These are phyloP conservation scores for Mimas tiliae DNA, from an alignment of 2,888 invertebrate species.

Conservation along the genomic window DNA sequence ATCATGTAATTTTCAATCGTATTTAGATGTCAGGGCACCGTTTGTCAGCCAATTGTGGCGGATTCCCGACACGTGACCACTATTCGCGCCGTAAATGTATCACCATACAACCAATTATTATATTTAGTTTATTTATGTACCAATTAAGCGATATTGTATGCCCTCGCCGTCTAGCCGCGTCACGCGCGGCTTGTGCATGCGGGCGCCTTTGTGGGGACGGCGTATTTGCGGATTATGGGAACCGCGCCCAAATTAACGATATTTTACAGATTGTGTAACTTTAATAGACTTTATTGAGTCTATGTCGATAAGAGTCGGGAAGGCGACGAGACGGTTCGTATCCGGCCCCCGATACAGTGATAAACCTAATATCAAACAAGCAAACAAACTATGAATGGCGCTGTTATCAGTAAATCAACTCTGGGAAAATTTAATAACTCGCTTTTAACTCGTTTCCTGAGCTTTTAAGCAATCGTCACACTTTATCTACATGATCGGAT, in stretches of 20 bases:
- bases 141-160: constrained; percentile 67
- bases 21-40: constrained; percentile 60
- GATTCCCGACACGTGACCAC: constrained; percentile 79
- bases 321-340: constrained; percentile 65
- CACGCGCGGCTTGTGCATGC: constrained; percentile 63
- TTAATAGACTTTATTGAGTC: constrained; percentile 55
- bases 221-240: constrained; percentile 37
- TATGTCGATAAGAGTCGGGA: constrained; percentile 66
- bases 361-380: constrained; percentile 60
- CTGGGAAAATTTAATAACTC: constrained; percentile 39
- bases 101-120: constrained; percentile 69
- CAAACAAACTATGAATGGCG: constrained; percentile 53
- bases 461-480: constrained; percentile 28
- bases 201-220: constrained; percentile 51
- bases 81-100: constrained; percentile 74
- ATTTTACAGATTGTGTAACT: constrained; percentile 38
- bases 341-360: constrained; percentile 68
- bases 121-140: constrained; percentile 71
- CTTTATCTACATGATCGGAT: constrained; percentile 12
- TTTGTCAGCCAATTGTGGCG: constrained; percentile 73
- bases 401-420: constrained; percentile 45
- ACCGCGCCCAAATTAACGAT: constrained; percentile 35
- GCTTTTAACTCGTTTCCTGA: constrained; percentile 30
- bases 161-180: constrained; percentile 43
- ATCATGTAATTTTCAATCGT: constrained; percentile 73